phyloP scores from a whole-genome alignment of 2,888 invertebrate genomes.

The Cybosia mesomella region DNA sequence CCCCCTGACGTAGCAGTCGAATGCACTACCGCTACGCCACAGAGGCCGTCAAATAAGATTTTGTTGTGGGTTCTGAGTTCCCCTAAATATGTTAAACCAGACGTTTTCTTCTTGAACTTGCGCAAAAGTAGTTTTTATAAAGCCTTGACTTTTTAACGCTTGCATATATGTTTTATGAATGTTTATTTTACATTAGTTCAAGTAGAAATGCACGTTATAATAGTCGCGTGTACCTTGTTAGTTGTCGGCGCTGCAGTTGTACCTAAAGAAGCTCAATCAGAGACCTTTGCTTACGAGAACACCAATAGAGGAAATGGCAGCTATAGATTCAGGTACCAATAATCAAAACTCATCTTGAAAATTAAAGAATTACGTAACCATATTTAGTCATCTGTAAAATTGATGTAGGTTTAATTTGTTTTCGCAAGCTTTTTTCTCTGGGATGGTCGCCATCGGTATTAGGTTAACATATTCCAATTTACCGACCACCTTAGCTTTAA shows the following conservation, averaged over 20 bases:
- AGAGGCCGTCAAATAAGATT: too few relatives aligned
- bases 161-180: background rate
- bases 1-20: too few relatives aligned
- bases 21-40: too few relatives aligned
- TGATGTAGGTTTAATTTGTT: too few relatives aligned
- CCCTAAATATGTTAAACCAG: background rate
- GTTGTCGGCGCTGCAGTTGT: background rate
- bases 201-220: background rate
- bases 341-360: background rate
- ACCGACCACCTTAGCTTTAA: too few relatives aligned
- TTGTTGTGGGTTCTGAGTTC: background rate
- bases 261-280: conserved; percentile 22
- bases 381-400: too few relatives aligned
- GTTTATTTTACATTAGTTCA: background rate
- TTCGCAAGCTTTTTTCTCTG: too few relatives aligned
- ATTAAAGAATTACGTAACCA: too few relatives aligned
- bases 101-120: background rate
- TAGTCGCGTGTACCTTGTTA: conserved; percentile 7
- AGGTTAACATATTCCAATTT: too few relatives aligned
- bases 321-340: conserved; percentile 19
- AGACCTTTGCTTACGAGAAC: conserved; percentile 35
- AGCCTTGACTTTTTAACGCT: conserved; percentile 7
- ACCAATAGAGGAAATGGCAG: conserved; percentile 48
- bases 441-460: too few relatives aligned
- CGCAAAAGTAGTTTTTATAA: conserved; percentile 5